Evolutionary conservation across 2,113 vertebrate genomes (phyloP), one percentile per base, ranked within the genome.

Genomic region (Tychaedon coryphoeus): DNA sequence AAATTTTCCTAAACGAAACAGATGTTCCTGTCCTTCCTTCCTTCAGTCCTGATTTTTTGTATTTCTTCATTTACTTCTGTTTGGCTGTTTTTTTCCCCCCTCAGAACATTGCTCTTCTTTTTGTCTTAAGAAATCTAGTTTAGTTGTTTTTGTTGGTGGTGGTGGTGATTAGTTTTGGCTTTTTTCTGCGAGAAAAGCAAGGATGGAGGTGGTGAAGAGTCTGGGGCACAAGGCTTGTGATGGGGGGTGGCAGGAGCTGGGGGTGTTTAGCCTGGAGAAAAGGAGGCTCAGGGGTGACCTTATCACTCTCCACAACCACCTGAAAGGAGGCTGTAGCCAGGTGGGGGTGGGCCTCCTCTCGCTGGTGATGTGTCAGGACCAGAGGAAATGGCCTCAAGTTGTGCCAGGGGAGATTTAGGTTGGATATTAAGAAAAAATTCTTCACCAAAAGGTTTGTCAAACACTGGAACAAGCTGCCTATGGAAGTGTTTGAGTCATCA

Each of bases 331-430:
- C 2, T 79, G 17, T 12, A 31, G 34, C 8, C 17, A 14, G 3
- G 12, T 51, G 8, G 10, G 8, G 2, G 1, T 58, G 0, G 0
- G 8, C 6, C 6, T 53, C 28, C 53, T 66, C n/a, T 29, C 13
- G 12, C 28, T 53, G 16, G 7, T 23, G 7, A 17, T 33, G 16
- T 25, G 16, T 45, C 23, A 45, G 10, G 7, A 73, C 10, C 23
- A 29, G 16, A 81, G 38, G n/a, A 53, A 45, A 38, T n/a, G 12
- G 28, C 10, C 15, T 58, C 45, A 29, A 20, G 23, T 45, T n/a
- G 7, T 28, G 9, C 8, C 19, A 38, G 16, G 15, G 6, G 19
- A 67, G 13, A 8, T 38, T 74, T 66, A 60, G 19, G 10, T 6
- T 45, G 19, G 23, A 45, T 66, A 24, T 29, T 43, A 19, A 23